Evolutionary conservation across 2,888 invertebrate species (phyloP).

Genomic region (Mayetiola destructor): DNA sequence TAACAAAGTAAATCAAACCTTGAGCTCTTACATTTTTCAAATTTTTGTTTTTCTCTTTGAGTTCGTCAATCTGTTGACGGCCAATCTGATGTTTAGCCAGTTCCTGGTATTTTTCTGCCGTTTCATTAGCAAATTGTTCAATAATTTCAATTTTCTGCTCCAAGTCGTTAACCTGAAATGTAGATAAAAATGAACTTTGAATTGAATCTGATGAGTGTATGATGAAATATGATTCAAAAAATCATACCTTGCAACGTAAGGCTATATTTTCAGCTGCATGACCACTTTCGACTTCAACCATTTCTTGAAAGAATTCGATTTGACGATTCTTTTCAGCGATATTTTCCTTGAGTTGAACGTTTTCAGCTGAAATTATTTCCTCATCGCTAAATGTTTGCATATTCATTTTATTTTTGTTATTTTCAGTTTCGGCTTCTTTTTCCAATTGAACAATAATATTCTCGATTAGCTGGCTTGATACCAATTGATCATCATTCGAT

Average conservation of each 20-base stretch:
- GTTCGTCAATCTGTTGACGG: slow-evolving; percentile 15
- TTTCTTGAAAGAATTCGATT: slow-evolving; percentile 20
- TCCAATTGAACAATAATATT: slow-evolving; percentile 17
- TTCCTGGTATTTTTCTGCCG: slow-evolving; percentile 18
- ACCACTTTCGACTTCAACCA: slow-evolving; percentile 20
- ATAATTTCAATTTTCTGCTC: slow-evolving; percentile 15
- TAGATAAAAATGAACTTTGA: not conserved
- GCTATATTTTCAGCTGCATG: slow-evolving; percentile 18
- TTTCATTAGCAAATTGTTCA: slow-evolving; percentile 18
- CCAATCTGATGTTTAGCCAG: not conserved
- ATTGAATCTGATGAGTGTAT: not conserved
- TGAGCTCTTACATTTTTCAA: slow-evolving; percentile 19
- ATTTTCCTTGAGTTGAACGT: slow-evolving; percentile 19
- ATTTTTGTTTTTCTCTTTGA: slow-evolving; percentile 19
- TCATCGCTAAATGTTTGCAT: slow-evolving; percentile 10
- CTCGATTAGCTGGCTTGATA: slow-evolving; percentile 19
- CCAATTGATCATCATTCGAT: slow-evolving; percentile 15
- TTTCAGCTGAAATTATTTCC: slow-evolving; percentile 19
- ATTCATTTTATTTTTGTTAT: not conserved
- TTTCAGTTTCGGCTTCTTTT: slow-evolving; percentile 7
- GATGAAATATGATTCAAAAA: not conserved
- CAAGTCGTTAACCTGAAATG: slow-evolving; percentile 1
- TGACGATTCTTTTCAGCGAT: slow-evolving; percentile 18
- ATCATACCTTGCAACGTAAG: slow-evolving; percentile 18
- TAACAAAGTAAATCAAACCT: not conserved